Base-by-base conservation (phyloP, 2,113 vertebrate genomes). In the Poeciliopsis turrubarensis region DNA sequence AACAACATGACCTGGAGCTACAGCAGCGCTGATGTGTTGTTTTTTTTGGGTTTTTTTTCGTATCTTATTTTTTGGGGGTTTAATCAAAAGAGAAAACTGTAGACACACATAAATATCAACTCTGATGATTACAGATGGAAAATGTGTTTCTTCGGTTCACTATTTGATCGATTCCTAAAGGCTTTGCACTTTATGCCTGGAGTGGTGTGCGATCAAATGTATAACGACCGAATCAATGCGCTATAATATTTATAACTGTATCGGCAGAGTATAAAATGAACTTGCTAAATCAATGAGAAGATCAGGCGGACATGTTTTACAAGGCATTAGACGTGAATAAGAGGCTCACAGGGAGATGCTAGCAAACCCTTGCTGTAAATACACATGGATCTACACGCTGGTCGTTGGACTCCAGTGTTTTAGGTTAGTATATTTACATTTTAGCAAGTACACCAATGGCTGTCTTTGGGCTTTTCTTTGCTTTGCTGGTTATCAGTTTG, bases 211-310 rank as follows among this genome's bases (percentile, higher is more conserved):
- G 37, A 67, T 65, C 73, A 57, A 84, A 84, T 63, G 26, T 26
- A 37, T 81, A 81, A 86, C 71, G 65, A 68, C 62, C 69, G 64
- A 83, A 85, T 87, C 79, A 72, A 70, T 77, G 60, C 47, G 37
- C 60, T 54, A 73, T 41, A 30, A 57, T 57, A 57, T 57, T 27
- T 78, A 26, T 68, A 80, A 66, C 63, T 79, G 54, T 77, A 81
- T 75, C 64, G 78, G n/a, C 44, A 29, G 70, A 75, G 60, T 73
- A 32, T 81, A 61, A 80, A 77, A 74, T 68, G 4, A 82, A 66
- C 60, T 47, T 34, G 34, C 69, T 62, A 62, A 81, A 79, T 87
- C 67, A 82, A 78, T 83, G 64, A 60, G 57, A 74, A 75, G 60
- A 70, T 65, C 34, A 76, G 60, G 68, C 14, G 1, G 51, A 34